A percentile compares a stretch with the other conserved stretches of the same genome.
Conservation (phyloP, 2,113 vertebrate genomes). For the Apistogramma diplotaenia region DNA sequence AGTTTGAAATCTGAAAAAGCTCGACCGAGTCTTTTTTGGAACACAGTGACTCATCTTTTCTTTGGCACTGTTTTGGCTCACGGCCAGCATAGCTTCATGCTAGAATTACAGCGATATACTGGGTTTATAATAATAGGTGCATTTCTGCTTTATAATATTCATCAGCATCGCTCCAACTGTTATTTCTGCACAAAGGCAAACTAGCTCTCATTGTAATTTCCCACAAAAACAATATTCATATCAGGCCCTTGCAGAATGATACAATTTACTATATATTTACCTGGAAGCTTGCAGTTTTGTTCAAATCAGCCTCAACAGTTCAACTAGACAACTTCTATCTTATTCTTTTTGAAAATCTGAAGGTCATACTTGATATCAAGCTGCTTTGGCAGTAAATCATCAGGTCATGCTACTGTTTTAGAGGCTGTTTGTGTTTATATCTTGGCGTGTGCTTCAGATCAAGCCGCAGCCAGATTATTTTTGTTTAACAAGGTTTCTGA, state of each 20-base stretch:
- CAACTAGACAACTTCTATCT: background rate
- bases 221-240: background rate
- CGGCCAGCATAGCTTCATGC: background rate
- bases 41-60: background rate
- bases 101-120: background rate
- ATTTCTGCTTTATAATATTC: background rate
- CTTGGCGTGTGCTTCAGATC: constrained; percentile 23
- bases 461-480: constrained; percentile 56
- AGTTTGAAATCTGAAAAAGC: background rate
- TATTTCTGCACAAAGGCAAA: background rate
- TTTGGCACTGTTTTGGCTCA: background rate
- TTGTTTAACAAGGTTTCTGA: constrained; percentile 59
- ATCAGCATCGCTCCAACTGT: background rate
- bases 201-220: background rate
- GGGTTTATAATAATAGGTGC: background rate
- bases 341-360: background rate
- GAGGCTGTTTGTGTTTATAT: constrained; percentile 17
- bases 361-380: constrained; percentile 11
- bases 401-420: background rate
- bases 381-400: background rate
- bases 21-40: background rate
- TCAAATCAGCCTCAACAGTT: background rate
- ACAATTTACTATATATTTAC: background rate
- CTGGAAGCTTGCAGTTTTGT: background rate
- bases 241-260: background rate